Evolutionary conservation across 2,113 vertebrate genomes (phyloP).

Genomic region (Prionailurus bengalensis): DNA sequence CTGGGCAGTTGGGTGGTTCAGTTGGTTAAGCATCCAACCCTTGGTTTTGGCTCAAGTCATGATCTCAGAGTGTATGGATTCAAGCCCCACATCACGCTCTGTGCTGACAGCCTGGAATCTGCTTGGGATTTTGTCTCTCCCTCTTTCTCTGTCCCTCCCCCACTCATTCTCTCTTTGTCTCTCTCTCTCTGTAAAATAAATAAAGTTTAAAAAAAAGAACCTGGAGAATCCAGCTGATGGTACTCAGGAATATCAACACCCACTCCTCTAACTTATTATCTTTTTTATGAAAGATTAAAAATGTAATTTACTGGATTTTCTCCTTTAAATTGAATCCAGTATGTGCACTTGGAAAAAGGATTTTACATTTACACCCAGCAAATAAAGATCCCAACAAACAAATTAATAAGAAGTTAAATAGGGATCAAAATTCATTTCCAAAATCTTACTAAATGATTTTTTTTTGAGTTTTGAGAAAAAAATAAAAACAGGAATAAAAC

Average conservation of each 20-base stretch:
- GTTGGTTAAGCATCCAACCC: too few species aligned
- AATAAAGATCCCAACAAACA: not conserved
- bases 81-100: too few species aligned
- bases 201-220: not conserved
- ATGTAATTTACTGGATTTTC: not conserved
- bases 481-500: not conserved
- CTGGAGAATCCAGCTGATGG: not conserved
- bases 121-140: too few species aligned
- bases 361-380: not conserved
- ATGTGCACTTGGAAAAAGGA: not conserved
- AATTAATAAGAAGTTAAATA: not conserved
- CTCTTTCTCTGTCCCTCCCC: too few species aligned
- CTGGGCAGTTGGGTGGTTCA: too few species aligned
- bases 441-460: not conserved
- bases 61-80: too few species aligned
- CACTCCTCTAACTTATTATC: not conserved
- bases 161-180: too few species aligned
- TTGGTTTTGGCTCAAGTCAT: too few species aligned
- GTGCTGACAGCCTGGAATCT: too few species aligned
- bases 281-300: not conserved
- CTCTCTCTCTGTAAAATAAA: too few species aligned
- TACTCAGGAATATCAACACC: not conserved
- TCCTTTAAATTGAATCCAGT: not conserved
- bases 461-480: conserved; percentile 10
- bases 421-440: not conserved